Evolutionary conservation across 2,113 vertebrate genomes (phyloP).

Genomic region (Eira barbara): DNA sequence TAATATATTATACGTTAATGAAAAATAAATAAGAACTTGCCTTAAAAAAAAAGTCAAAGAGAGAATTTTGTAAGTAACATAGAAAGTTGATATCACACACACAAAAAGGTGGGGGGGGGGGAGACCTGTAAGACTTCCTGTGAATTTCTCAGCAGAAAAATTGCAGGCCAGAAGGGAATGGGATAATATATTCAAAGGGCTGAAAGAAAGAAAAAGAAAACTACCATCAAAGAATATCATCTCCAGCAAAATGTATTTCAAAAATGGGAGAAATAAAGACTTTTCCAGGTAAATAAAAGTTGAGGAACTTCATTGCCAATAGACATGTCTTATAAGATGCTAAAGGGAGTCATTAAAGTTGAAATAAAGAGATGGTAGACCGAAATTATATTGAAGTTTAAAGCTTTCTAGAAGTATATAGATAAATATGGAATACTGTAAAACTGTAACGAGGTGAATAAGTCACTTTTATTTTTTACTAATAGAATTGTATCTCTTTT

Average conservation of each 20-base stretch:
- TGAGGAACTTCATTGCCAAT: background rate
- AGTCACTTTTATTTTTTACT: background rate
- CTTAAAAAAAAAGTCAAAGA: no score
- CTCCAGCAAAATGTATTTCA: background rate
- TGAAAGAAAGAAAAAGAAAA: background rate
- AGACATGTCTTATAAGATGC: background rate
- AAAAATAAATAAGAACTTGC: no score
- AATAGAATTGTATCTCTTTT: background rate
- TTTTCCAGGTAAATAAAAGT: background rate
- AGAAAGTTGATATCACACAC: no score
- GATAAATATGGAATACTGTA: background rate
- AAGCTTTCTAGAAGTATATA: background rate
- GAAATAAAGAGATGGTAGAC: background rate
- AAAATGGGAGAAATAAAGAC: background rate
- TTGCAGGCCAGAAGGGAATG: background rate
- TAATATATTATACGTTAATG: no score
- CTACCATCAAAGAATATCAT: background rate
- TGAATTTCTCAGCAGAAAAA: background rate
- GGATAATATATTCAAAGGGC: background rate
- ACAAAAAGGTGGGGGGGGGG: background rate
- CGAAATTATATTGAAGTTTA: background rate
- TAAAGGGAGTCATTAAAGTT: background rate
- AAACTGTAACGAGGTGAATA: background rate
- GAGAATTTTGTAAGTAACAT: no score
- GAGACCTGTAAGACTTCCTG: background rate